These are phyloP conservation scores for Scyliorhinus canicula DNA, from an alignment of 2,797 vertebrate species.

Conservation along the genomic window DNA sequence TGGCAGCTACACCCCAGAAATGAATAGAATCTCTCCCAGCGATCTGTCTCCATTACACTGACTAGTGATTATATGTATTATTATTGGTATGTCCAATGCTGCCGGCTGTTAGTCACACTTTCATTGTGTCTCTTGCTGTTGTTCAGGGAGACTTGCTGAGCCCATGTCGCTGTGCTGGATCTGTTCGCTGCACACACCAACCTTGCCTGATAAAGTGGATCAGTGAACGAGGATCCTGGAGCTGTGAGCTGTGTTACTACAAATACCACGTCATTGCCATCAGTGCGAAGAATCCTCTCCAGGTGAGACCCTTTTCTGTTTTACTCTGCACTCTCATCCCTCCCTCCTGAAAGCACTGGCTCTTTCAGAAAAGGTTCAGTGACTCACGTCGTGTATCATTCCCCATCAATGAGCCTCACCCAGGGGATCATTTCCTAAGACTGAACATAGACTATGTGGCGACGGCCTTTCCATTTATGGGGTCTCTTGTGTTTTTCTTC, in stretches of 20 bases:
- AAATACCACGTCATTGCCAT: constrained; percentile 99
- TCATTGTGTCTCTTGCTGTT: not conserved
- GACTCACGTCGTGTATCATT: not conserved
- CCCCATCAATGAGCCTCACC: no score
- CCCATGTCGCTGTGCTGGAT: constrained; percentile 89
- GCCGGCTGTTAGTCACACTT: not conserved
- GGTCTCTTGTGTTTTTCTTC: not conserved
- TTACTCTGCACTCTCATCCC: constrained; percentile 38
- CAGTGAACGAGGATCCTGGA: constrained; percentile 94
- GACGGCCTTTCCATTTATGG: no score
- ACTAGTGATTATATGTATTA: not conserved
- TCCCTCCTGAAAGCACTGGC: not conserved
- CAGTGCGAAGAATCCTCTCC: constrained; percentile 98
- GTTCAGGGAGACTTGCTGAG: constrained; percentile 91
- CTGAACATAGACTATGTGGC: no score
- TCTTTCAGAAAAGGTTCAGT: not conserved
- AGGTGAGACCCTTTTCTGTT: constrained; percentile 66
- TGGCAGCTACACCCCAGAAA: not conserved
- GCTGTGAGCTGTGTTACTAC: constrained; percentile 97
- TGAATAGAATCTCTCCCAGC: not conserved
- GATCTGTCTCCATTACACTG: not conserved
- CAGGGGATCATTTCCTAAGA: not conserved
- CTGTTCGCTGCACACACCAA: constrained; percentile 87
- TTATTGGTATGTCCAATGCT: not conserved
- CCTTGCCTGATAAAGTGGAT: constrained; percentile 98